Evolutionary conservation across 1,140 invertebrate species (phyloP).

Genomic region (Leguminivora glycinivorella): DNA sequence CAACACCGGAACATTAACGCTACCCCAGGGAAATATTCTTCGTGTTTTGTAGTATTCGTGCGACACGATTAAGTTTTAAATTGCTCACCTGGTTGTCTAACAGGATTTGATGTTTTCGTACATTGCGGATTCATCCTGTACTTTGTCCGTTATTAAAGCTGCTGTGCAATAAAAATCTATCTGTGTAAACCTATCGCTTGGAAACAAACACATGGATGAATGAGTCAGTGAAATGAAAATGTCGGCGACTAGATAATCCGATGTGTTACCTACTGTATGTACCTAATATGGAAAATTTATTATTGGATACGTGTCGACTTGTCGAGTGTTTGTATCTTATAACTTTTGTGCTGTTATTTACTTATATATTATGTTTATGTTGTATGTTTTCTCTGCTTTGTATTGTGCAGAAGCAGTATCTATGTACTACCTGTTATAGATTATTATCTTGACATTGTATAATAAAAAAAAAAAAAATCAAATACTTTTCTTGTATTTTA

Average conservation of each 20-base stretch:
- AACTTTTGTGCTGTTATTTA: too few species aligned
- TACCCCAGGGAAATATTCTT: conserved; percentile 69
- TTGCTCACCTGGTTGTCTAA: conserved; percentile 21
- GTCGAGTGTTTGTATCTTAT: too few species aligned
- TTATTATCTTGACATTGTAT: too few species aligned
- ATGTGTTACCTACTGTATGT: neutral
- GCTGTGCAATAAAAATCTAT: conserved; percentile 23
- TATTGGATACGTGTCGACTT: neutral
- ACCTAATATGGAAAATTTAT: neutral
- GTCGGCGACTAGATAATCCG: conserved; percentile 28
- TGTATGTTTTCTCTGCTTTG: too few species aligned
- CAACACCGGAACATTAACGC: conserved; percentile 71
- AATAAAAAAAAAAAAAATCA: too few species aligned
- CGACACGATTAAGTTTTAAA: conserved; percentile 29
- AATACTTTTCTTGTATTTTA: too few species aligned
- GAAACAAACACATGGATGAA: conserved; percentile 22
- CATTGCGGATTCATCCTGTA: conserved; percentile 9
- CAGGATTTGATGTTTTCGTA: conserved; percentile 22
- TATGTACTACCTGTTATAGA: too few species aligned
- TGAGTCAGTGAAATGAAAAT: conserved; percentile 23
- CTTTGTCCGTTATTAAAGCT: conserved; percentile 6
- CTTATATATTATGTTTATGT: too few species aligned
- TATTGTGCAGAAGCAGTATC: too few species aligned
- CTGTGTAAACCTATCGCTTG: conserved; percentile 12
- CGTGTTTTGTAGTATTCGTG: conserved; percentile 65